Conservation (phyloP, 2,888 invertebrate genomes). For the Mimachlamys varia region DNA sequence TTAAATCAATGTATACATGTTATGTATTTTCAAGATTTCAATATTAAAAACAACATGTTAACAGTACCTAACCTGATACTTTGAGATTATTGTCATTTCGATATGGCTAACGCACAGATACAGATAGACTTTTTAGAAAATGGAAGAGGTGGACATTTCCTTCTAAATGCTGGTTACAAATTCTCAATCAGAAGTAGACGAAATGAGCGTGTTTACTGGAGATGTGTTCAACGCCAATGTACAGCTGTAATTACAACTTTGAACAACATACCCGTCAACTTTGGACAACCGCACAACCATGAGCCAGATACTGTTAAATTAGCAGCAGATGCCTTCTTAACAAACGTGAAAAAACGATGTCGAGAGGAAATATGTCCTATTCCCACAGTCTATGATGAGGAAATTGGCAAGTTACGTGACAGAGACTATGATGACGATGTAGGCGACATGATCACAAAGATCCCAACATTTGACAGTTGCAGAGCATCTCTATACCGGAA, state of each 20-base stretch:
- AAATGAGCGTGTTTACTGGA: slow-evolving; percentile 38
- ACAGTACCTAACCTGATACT: too few relatives aligned
- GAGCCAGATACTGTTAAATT: background rate
- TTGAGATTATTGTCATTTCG: too few relatives aligned
- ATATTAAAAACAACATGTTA: too few relatives aligned
- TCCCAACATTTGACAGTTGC: background rate
- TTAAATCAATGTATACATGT: too few relatives aligned
- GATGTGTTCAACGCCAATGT: slow-evolving; percentile 19
- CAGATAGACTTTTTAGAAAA: too few relatives aligned
- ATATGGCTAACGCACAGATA: too few relatives aligned
- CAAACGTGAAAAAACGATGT: background rate
- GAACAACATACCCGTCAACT: slow-evolving; percentile 38
- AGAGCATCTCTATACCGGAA: too few relatives aligned
- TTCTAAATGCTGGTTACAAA: too few relatives aligned
- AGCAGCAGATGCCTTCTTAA: slow-evolving; percentile 18
- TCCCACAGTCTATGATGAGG: slow-evolving; percentile 17
- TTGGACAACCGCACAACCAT: slow-evolving; percentile 36
- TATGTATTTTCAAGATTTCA: too few relatives aligned
- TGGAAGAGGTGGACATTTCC: too few relatives aligned
- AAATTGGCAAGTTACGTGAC: slow-evolving; percentile 23
- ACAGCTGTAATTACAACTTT: slow-evolving; percentile 37
- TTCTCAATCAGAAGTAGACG: background rate
- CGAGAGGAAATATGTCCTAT: slow-evolving; percentile 34
- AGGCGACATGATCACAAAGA: background rate
- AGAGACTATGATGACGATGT: slow-evolving; percentile 19